Conservation (phyloP, 2,888 invertebrate species). For the Drosophila maculinotata region DNA sequence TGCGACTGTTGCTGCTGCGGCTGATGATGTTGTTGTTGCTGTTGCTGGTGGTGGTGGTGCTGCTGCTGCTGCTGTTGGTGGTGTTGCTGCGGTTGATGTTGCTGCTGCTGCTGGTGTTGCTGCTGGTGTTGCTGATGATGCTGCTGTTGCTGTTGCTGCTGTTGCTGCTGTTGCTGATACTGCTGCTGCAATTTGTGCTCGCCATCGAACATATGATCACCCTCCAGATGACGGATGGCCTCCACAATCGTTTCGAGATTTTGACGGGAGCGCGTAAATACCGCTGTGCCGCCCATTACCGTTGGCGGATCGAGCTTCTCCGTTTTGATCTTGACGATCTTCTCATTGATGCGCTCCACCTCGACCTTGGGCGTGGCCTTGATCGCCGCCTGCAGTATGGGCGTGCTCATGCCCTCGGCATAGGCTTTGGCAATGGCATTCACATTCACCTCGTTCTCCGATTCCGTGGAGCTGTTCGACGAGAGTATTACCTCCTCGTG, state of each 20-base stretch:
- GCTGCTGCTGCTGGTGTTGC: constrained; percentile 44
- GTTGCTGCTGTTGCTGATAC: constrained; percentile 67
- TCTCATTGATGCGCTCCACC: constrained; percentile 88
- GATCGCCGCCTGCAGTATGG: constrained; percentile 93
- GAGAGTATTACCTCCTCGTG: constrained; percentile 85
- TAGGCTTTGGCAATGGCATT: constrained; percentile 83
- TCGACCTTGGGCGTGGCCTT: constrained; percentile 95
- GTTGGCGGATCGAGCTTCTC: constrained; percentile 81
- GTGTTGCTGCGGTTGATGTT: constrained; percentile 76
- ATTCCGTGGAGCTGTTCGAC: constrained; percentile 82
- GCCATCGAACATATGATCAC: constrained; percentile 96
- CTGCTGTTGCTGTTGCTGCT: constrained; percentile 73
- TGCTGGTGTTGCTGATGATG: constrained; percentile 40
- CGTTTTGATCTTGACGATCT: constrained; percentile 83
- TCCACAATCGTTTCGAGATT: constrained; percentile 99
- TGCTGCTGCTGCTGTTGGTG: constrained; percentile 32
- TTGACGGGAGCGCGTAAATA: constrained; percentile 91
- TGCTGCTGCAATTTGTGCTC: constrained; percentile 73
- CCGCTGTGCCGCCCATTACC: constrained; percentile 49
- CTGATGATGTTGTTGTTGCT: constrained; percentile 39
- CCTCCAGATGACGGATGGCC: constrained; percentile 98
- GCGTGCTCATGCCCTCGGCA: constrained; percentile 81
- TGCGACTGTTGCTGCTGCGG: constrained; percentile 40
- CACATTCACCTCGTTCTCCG: constrained; percentile 82
- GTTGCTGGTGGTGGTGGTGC: constrained; percentile 47